Base-by-base conservation (phyloP, 2,888 invertebrate species). In the Capitulum mitella region DNA sequence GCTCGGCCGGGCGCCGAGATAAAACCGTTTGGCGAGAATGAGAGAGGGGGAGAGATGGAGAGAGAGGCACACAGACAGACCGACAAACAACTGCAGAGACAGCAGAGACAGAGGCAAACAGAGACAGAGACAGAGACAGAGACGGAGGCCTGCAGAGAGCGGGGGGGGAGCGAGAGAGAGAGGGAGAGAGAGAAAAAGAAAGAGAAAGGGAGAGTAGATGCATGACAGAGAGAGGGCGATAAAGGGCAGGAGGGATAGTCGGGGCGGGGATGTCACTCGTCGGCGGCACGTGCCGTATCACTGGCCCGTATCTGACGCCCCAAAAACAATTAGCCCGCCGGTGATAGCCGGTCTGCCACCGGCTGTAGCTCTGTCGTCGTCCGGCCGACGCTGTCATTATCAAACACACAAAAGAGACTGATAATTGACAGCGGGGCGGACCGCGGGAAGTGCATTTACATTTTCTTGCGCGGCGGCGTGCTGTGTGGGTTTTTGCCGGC, bases 301-400 rank as follows among this genome's bases (percentile, higher is more conserved):
- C 64, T 34, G 19, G 64, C 34, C 64, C 34, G 64, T 34, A 64
- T 64, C 64, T 64, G 34, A 19, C 19, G 19, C 34, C 64, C 6
- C 64, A 16, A 34, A 64, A 64, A 64, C 64, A 64, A 64, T 64
- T 64, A 64, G n/a, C 64, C 64, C 34, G 64, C 64, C 64, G 34
- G n/a, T n/a, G 34, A 64, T 64, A 64, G 34, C 32, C 64, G 64
- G 64, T 34, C 34, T 32, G 14, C 34, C 64, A 34, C 34, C 19
- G 34, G 34, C 34, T 34, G 19, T 34, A 14, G 34, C 19, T 16
- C 64, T 19, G 64, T 34, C 34, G 64, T 14, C 64, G 34, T 3
- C 64, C 19, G 34, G 3, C 32, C 64, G 64, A 64, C 64, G 19
- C 34, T 64, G 64, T 64, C 64, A 64, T 64, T 64, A 64, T 64